These are phyloP conservation scores for Ambastaia sidthimunki DNA, from an alignment of 2,797 vertebrate genomes.

Conservation along the genomic window DNA sequence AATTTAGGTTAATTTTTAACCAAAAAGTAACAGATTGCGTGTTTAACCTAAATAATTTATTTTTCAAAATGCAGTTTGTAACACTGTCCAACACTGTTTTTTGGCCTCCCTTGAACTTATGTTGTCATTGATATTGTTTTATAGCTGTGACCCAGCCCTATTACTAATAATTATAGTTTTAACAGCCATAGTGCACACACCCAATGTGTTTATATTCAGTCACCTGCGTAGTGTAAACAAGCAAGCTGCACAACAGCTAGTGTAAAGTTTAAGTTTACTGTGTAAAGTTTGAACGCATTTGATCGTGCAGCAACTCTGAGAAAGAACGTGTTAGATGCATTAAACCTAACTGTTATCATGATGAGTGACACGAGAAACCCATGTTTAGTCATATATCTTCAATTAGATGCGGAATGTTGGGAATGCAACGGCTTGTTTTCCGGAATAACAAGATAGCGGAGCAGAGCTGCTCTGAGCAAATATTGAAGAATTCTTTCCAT, in stretches of 20 bases:
- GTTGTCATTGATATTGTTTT: neutral
- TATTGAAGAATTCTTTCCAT: constrained; percentile 81
- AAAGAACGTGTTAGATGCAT: neutral
- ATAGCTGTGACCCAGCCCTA: neutral
- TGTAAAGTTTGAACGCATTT: constrained; percentile 13
- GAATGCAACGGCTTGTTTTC: constrained; percentile 79
- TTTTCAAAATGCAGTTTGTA: too few species aligned
- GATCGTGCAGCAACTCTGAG: neutral
- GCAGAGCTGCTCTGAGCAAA: constrained; percentile 77
- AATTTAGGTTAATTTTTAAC: too few species aligned
- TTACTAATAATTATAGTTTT: neutral
- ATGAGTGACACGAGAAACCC: constrained; percentile 38
- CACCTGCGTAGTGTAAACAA: neutral
- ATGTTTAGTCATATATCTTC: constrained; percentile 80
- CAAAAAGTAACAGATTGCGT: too few species aligned
- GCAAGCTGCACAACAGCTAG: neutral
- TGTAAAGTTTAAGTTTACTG: neutral
- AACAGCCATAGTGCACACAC: neutral
- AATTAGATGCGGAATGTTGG: constrained; percentile 85
- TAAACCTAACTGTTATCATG: constrained; percentile 35
- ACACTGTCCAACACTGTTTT: too few species aligned
- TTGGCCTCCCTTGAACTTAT: too few species aligned
- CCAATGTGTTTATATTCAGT: neutral
- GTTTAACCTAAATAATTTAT: too few species aligned
- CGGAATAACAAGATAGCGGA: constrained; percentile 79